A percentile compares a stretch with the other conserved stretches of the same genome.
phyloP scores from a whole-genome alignment of 2,888 invertebrate species.

The Papilio protenor region DNA sequence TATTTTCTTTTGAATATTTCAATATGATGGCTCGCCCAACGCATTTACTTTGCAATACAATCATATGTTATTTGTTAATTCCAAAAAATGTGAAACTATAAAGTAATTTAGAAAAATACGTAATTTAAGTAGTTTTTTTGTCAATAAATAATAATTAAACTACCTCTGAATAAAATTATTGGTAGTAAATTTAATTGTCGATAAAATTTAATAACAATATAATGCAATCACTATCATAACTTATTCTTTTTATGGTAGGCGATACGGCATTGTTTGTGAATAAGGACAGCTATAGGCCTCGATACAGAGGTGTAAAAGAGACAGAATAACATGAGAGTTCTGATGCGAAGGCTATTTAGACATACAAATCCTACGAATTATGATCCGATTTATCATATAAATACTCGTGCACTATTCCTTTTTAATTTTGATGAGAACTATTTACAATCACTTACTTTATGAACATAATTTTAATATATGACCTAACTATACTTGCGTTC shows the following conservation, averaged over 20 bases:
- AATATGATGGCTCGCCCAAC: neutral
- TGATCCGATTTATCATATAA: conserved; percentile 36
- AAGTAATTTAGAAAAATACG: neutral
- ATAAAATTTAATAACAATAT: conserved; percentile 59
- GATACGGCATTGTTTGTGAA: conserved; percentile 81
- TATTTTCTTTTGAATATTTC: too few species aligned
- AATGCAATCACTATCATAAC: conserved; percentile 61
- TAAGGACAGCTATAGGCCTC: conserved; percentile 64
- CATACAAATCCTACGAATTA: conserved; percentile 42
- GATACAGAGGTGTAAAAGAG: conserved; percentile 57
- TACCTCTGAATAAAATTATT: neutral
- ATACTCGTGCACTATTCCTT: neutral
- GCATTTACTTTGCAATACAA: too few species aligned
- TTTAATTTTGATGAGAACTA: conserved; percentile 33
- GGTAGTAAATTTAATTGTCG: conserved; percentile 53
- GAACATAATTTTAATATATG: conserved; percentile 20
- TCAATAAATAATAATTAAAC: too few species aligned
- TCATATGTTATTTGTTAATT: neutral
- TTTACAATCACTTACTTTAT: conserved; percentile 30
- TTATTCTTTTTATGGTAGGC: conserved; percentile 76
- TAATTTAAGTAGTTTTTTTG: neutral
- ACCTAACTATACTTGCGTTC: neutral
- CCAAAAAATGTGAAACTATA: neutral
- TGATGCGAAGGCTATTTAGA: conserved; percentile 42
- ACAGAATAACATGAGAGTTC: conserved; percentile 51